Conservation (phyloP, 2,888 invertebrate genomes). For the Harpagoxenus sublaevis region DNA sequence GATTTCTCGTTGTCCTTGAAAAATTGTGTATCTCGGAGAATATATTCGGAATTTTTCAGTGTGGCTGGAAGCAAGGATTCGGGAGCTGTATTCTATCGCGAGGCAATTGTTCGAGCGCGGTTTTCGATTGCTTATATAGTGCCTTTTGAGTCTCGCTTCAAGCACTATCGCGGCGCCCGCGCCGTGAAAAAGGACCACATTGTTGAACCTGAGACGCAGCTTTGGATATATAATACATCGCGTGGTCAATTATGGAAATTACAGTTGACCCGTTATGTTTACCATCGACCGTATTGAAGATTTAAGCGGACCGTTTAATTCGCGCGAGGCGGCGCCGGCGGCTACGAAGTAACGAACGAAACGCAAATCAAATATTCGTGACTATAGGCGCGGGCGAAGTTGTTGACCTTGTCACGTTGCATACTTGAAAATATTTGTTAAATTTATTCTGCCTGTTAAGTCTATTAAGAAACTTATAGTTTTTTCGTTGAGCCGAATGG, state of each 20-base stretch:
- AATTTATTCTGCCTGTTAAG: conserved; percentile 14
- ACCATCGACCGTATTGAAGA: neutral
- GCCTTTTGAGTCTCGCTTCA: neutral
- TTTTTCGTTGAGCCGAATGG: conserved; percentile 1
- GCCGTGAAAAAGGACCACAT: neutral
- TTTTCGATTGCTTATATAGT: neutral
- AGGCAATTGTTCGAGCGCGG: neutral
- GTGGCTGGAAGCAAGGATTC: neutral
- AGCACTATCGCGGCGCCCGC: neutral
- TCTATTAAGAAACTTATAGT: conserved; percentile 13
- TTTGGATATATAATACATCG: no score
- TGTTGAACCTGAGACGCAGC: neutral
- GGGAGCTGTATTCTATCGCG: neutral
- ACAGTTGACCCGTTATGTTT: neutral
- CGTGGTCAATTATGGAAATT: neutral
- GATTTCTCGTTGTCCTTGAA: neutral
- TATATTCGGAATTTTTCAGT: neutral
- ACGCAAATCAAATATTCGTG: neutral
- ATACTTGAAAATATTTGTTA: conserved; percentile 8
- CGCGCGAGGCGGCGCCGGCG: neutral
- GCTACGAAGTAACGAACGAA: neutral
- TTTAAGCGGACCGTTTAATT: neutral
- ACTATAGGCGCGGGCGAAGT: neutral
- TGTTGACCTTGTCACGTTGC: conserved; percentile 15
- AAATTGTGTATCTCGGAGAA: neutral